Evolutionary conservation across 2,888 invertebrate species (phyloP), one percentile per base, ranked within the genome.

Genomic region (Vanessa cardui): DNA sequence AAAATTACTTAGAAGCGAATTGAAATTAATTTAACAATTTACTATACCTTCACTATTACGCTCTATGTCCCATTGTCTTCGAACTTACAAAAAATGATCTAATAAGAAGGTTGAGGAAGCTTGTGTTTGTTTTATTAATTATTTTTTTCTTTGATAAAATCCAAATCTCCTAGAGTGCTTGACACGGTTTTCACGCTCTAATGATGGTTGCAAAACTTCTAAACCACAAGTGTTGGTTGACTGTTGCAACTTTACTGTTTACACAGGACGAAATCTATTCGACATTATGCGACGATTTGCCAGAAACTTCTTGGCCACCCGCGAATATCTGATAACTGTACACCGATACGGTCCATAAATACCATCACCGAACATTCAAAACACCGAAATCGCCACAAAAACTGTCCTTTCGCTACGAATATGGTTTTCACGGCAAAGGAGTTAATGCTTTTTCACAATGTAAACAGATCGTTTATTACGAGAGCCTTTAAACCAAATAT

Each of bases 111-210:
- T 50, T 26, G 26, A 26, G 26, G 26, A 26, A 26, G 47, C 44
- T 58, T 63, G 58, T 56, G 50, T 58, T 66, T 54, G 62, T 66
- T 49, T 39, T 39, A 12, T 39, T 39, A 39, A 12, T 39, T 39
- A 39, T 12, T 12, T 3, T 39, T 58, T 69, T 72, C 73, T 73
- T 71, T 73, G 69, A 73, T 66, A 75, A 74, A 78, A 76, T 78
- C 76, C 71, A 76, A 74, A 73, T 78, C 75, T 78, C 72, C 76
- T 79, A 82, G 81, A 84, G 79, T 83, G 82, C 83, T 83, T 91
- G 91, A 91, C 92, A 92, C 90, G 84, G 84, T 90, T 92, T 90
- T 88, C 84, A 90, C 90, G 92, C 84, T 91, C 90, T 86, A 87
- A 84, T 86, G 89, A 86, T 80, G 84, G 83, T 92, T 92, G 89